phyloP scores from a whole-genome alignment of 2,113 vertebrate species.

The Sinosuthora webbiana region DNA sequence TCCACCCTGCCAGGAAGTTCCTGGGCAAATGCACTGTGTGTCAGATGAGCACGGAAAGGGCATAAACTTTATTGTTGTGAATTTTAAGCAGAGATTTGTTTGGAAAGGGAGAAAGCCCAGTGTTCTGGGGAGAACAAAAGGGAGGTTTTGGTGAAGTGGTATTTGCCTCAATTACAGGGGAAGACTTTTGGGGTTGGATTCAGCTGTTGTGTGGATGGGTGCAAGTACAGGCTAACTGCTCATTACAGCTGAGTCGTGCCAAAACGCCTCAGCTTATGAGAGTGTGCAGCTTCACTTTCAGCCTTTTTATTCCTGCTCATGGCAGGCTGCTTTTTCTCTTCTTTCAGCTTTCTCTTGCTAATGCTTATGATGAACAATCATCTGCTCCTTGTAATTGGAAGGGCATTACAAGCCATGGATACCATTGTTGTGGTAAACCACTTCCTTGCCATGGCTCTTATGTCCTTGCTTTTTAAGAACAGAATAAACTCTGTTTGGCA shows the following conservation, averaged over 20 bases:
- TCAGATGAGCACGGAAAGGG: neutral
- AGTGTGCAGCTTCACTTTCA: neutral
- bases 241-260: neutral
- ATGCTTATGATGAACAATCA: conserved; percentile 27
- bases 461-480: neutral
- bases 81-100: neutral
- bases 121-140: neutral
- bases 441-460: conserved; percentile 7
- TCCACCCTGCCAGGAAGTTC: neutral
- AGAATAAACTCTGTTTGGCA: conserved; percentile 3
- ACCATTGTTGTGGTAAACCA: conserved; percentile 8
- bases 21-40: neutral
- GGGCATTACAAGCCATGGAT: neutral
- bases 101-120: neutral
- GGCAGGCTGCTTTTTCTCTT: neutral
- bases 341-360: neutral
- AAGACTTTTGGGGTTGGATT: neutral
- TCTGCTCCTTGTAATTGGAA: conserved; percentile 18
- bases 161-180: conserved; percentile 16
- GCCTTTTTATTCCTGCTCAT: neutral
- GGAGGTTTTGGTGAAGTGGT: neutral
- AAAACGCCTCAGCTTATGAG: neutral
- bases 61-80: neutral
- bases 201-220: neutral
- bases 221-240: neutral